A percentile compares a stretch with the other conserved stretches of the same genome.
Evolutionary conservation across 2,113 vertebrate species (phyloP).

Genomic region (Glaucidium brasilianum): DNA sequence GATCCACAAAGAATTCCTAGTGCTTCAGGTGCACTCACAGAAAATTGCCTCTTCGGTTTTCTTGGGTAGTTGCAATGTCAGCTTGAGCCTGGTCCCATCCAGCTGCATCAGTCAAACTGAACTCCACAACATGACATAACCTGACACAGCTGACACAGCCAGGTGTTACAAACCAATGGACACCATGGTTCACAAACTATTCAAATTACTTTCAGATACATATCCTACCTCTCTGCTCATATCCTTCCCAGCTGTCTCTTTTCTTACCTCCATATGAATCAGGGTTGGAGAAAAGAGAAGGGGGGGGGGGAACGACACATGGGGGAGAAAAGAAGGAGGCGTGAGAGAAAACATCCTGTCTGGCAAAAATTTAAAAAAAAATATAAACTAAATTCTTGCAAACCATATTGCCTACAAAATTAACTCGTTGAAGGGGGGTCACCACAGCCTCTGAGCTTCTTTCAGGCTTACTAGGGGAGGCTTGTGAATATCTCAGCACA

Average conservation of each 20-base stretch:
- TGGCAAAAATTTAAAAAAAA: neutral
- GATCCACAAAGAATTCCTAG: neutral
- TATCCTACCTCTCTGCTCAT: constrained; percentile 10
- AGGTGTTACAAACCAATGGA: constrained; percentile 56
- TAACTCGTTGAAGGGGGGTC: neutral
- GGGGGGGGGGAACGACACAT: no score
- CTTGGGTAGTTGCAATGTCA: constrained; percentile 12
- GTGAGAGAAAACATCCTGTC: neutral
- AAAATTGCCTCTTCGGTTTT: constrained; percentile 17
- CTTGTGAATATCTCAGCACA: neutral
- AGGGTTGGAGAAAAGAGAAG: neutral
- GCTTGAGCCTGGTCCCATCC: neutral
- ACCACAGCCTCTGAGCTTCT: rapidly evolving
- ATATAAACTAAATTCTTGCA: neutral
- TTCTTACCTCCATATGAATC: constrained; percentile 23
- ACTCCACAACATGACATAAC: constrained; percentile 41
- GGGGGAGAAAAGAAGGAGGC: neutral
- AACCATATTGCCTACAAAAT: neutral
- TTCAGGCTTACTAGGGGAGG: neutral
- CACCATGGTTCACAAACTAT: constrained; percentile 57
- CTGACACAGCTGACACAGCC: constrained; percentile 42
- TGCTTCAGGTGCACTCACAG: neutral
- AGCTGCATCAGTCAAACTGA: constrained; percentile 54
- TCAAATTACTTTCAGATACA: constrained; percentile 60
- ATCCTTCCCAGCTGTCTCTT: constrained; percentile 24